Evolutionary conservation across 2,797 vertebrate species (phyloP).

Genomic region (Aselliscus stoliczkanus): DNA sequence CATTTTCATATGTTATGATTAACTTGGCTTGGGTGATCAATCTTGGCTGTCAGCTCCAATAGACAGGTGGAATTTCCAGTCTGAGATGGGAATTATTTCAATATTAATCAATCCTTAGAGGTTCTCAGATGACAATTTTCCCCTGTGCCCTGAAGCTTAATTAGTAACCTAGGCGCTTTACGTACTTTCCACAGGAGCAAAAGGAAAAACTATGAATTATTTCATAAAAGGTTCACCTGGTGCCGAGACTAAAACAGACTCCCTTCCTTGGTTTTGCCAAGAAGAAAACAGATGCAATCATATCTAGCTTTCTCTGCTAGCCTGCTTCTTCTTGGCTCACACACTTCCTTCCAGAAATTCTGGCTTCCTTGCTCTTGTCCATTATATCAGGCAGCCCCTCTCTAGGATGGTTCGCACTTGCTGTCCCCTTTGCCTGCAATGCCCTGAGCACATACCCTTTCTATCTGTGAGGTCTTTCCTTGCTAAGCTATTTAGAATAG

Average conservation of each 20-base stretch:
- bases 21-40: constrained; percentile 55
- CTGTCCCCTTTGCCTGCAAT: not conserved
- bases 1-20: constrained; percentile 66
- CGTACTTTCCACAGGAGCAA: not conserved
- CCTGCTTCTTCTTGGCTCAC: not conserved
- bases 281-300: not conserved
- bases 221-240: not conserved
- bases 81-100: constrained; percentile 64
- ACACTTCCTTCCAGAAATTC: not conserved
- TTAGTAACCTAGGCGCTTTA: not conserved
- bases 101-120: constrained; percentile 57
- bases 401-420: not conserved
- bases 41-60: constrained; percentile 55
- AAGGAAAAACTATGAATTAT: not conserved
- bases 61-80: constrained; percentile 55
- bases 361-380: not conserved
- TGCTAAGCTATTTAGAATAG: not conserved
- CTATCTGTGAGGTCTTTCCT: not conserved
- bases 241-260: not conserved
- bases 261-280: not conserved
- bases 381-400: fast-evolving
- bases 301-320: not conserved
- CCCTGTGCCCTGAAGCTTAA: constrained; percentile 19
- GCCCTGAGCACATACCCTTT: not conserved
- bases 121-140: constrained; percentile 56